These are phyloP conservation scores for Nasonia oneida DNA, from an alignment of 2,888 invertebrate genomes.

Conservation along the genomic window DNA sequence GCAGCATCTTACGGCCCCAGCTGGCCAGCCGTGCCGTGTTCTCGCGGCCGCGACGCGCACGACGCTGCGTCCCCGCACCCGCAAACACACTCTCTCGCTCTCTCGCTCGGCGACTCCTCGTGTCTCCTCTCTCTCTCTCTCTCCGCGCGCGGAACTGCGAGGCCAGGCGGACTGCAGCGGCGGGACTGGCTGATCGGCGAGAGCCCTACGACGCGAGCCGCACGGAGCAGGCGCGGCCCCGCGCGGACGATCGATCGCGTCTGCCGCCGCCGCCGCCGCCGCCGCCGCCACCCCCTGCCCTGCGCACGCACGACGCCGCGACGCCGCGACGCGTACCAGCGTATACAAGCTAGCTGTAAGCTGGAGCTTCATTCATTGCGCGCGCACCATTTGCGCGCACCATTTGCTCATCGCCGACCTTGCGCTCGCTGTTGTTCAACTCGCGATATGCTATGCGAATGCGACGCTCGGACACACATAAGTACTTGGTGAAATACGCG, in stretches of 20 bases:
- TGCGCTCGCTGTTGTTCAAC: too few species aligned
- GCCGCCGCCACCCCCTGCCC: neutral
- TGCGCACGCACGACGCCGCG: too few species aligned
- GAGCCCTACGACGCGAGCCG: neutral
- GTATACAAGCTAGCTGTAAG: too few species aligned
- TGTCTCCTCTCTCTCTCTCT: neutral
- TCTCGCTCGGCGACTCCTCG: too few species aligned
- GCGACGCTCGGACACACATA: too few species aligned
- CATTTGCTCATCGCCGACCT: too few species aligned
- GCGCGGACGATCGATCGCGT: neutral
- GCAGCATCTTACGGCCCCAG: constrained; percentile 13
- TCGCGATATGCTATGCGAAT: too few species aligned
- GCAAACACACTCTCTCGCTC: neutral
- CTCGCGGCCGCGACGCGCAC: too few species aligned
- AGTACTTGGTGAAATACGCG: too few species aligned
- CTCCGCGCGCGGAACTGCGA: neutral
- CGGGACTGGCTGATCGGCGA: neutral
- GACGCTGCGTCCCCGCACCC: neutral
- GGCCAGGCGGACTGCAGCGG: neutral
- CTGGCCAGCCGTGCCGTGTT: neutral
- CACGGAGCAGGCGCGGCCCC: neutral
- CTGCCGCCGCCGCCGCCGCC: neutral
- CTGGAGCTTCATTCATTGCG: too few species aligned
- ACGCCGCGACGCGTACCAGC: too few species aligned
- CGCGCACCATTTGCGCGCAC: too few species aligned